These are phyloP conservation scores for Chymomyza procnemis DNA, from an alignment of 2,888 invertebrate genomes.

Conservation along the genomic window DNA sequence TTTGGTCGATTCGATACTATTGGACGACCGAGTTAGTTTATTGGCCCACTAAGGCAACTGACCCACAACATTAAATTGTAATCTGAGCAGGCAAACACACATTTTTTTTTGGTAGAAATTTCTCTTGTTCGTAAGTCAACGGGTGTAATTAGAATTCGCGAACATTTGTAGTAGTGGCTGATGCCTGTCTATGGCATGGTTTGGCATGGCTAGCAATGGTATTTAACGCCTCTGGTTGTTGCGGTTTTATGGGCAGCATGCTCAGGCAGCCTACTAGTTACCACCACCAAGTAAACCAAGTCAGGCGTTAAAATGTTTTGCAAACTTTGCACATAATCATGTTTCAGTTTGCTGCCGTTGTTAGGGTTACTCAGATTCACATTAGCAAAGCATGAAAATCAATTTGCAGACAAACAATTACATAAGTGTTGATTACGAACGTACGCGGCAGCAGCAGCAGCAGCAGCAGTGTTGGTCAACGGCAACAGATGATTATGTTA, in stretches of 20 bases:
- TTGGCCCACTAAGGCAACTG: constrained; percentile 69
- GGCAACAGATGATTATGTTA: background rate
- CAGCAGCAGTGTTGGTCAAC: background rate
- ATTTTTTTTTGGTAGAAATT: constrained; percentile 48
- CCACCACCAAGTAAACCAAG: constrained; percentile 25
- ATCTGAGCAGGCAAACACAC: constrained; percentile 70
- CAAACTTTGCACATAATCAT: constrained; percentile 30
- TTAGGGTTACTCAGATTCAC: constrained; percentile 16
- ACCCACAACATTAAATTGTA: constrained; percentile 72
- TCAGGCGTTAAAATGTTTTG: constrained; percentile 9
- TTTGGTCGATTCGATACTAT: background rate
- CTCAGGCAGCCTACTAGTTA: constrained; percentile 34
- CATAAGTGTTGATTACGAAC: constrained; percentile 2
- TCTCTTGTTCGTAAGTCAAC: constrained; percentile 34
- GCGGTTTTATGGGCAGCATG: constrained; percentile 26
- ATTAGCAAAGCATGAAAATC: constrained; percentile 64
- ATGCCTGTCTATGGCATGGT: constrained; percentile 29
- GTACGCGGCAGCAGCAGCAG: background rate
- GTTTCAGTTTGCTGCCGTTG: background rate
- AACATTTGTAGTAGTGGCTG: constrained; percentile 34
- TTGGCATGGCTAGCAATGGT: constrained; percentile 10
- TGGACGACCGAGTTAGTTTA: constrained; percentile 47
- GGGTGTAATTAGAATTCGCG: constrained; percentile 55
- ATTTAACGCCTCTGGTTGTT: constrained; percentile 56
- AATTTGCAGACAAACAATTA: constrained; percentile 60